Base-by-base conservation (phyloP, 1,140 invertebrate species). In the Pissodes strobi region DNA sequence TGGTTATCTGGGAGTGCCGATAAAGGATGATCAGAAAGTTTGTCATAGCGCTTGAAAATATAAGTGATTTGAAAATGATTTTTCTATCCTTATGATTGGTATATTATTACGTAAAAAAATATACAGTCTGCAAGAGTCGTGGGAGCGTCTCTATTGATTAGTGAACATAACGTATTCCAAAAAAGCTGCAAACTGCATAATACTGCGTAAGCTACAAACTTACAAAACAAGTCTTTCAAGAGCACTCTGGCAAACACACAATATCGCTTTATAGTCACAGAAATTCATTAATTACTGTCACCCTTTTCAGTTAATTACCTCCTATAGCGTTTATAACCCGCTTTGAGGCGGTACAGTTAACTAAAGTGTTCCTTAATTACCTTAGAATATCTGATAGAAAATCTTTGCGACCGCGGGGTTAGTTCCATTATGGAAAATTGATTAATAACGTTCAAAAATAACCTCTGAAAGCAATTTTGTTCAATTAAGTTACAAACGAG, bases 271-370 rank as follows among this genome's bases (percentile, higher is more conserved):
- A 62, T 62, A 55, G 38, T 53, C 48, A 30, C 60, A 55, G 60
- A 55, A 62, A 62, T 62, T 62, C 60, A 62, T 62, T 62, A 62
- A 62, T 62, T 53, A 62, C 51, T 55, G 60, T 62, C 60, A 62
- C 60, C 60, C 60, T 55, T 62, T 62, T 55, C 51, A 55, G 60
- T 53, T 62, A 62, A 62, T 62, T 62, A 62, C 60, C 49, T 52
- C 38, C 49, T 53, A 62, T 43, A 45, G 60, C 60, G 60, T 62
- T 62, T 62, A 62, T 62, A 62, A 53, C 60, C 60, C 60, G 60
- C 51, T 62, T 62, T 62, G 60, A 55, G 34, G 60, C 49, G 60
- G 60, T 53, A 55, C 49, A 45, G 51, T 30, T 30, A 30, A 55
- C 60, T 46, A 62, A 52, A 62, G 39, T 62, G 60, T 62, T 62